Evolutionary conservation across 2,797 vertebrate species (phyloP).

Genomic region (Aplochiton taeniatus): DNA sequence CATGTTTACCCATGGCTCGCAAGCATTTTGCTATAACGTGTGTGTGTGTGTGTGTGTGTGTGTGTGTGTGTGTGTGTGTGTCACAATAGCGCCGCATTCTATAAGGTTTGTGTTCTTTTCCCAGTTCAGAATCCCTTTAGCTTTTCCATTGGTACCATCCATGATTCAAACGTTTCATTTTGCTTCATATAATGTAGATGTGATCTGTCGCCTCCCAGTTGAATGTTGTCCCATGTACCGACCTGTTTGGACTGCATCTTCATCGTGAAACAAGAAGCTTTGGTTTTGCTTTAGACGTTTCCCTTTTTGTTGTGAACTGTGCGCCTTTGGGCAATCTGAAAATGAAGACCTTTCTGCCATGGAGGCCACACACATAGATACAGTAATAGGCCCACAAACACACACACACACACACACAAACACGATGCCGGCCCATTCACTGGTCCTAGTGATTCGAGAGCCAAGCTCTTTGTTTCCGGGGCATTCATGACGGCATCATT

Average conservation of each 20-base stretch:
- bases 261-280: no score
- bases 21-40: slow-evolving; percentile 47
- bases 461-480: slow-evolving; percentile 60
- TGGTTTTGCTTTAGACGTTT: no score
- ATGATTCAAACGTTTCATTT: no score
- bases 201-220: no score
- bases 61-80: neutral
- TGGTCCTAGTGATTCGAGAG: slow-evolving; percentile 29
- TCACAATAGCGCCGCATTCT: no score
- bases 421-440: slow-evolving; percentile 48
- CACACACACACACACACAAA: slow-evolving; percentile 2
- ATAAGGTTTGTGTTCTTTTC: no score
- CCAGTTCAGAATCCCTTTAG: no score
- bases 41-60: slow-evolving; percentile 44
- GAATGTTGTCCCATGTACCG: no score
- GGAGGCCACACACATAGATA: slow-evolving; percentile 14
- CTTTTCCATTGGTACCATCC: no score
- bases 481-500: slow-evolving; percentile 53
- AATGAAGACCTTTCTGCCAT: neutral
- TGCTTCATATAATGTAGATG: no score
- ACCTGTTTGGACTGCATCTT: no score
- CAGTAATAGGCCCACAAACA: neutral
- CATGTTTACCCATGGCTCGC: no score
- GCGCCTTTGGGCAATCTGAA: neutral
- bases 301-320: neutral